Conservation (phyloP, 2,888 invertebrate genomes). For the Ormyrus rosae region DNA sequence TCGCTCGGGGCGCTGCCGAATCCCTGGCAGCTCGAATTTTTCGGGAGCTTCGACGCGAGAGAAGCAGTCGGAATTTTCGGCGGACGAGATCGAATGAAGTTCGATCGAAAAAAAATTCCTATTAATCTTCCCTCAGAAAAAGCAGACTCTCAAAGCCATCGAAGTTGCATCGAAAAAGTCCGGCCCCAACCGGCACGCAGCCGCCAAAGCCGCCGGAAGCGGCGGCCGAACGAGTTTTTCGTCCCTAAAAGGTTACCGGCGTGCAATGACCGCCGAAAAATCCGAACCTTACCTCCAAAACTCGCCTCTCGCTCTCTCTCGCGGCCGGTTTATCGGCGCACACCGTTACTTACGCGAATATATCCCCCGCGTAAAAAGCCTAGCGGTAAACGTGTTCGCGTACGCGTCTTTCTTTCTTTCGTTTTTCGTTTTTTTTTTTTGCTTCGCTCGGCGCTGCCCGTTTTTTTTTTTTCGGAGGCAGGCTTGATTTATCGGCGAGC, state of each 20-base stretch:
- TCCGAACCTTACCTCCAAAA: not conserved
- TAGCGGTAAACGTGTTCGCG: conserved; percentile 24
- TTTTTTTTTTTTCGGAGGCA: conserved; percentile 8
- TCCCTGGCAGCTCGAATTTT: no score
- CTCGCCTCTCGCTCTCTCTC: not conserved
- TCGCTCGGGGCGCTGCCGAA: no score
- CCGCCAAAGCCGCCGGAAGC: no score
- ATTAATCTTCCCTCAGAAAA: no score
- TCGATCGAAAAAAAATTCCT: no score
- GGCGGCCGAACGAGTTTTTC: conserved; percentile 6
- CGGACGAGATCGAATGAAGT: no score
- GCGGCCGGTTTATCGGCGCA: not conserved
- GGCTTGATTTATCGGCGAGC: not conserved
- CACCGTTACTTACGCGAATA: conserved; percentile 22
- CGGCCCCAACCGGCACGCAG: no score
- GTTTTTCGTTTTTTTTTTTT: not conserved
- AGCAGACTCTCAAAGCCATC: no score
- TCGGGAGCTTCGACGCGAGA: no score
- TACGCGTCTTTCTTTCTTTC: not conserved
- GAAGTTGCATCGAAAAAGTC: no score
- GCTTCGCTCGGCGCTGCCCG: not conserved
- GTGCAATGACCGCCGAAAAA: conserved; percentile 50
- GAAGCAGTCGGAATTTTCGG: no score
- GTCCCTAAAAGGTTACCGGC: conserved; percentile 22
- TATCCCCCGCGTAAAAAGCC: not conserved